A percentile compares a stretch with the other conserved stretches of the same genome.
phyloP scores from a whole-genome alignment of 2,888 invertebrate species.

The Ochropleura plecta region DNA sequence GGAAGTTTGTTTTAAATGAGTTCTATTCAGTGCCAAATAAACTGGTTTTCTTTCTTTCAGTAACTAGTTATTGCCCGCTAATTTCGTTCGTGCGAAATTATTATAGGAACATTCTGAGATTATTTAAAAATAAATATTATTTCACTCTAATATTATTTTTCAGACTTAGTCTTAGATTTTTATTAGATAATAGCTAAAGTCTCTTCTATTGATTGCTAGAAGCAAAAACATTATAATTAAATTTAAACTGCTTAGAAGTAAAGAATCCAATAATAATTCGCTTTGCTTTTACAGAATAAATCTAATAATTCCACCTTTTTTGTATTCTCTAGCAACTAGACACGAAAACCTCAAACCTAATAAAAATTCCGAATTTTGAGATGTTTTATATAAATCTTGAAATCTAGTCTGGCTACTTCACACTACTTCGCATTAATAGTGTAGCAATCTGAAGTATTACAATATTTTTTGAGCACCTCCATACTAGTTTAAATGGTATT shows the following conservation, averaged over 20 bases:
- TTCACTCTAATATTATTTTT: no score
- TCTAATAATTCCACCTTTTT: not conserved
- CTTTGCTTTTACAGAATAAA: slow-evolving; percentile 8
- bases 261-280: not conserved
- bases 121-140: no score
- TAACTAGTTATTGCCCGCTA: no score
- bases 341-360: not conserved
- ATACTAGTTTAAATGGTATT: not conserved
- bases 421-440: not conserved
- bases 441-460: not conserved
- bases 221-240: not conserved
- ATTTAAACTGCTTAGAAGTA: slow-evolving; percentile 2
- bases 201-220: not conserved
- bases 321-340: not conserved
- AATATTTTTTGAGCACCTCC: not conserved
- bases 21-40: not conserved
- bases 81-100: no score
- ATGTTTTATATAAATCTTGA: not conserved
- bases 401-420: not conserved
- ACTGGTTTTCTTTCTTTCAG: no score
- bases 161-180: no score
- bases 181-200: no score
- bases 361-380: not conserved
- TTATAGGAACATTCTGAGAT: no score
- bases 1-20: not conserved